Evolutionary conservation across 2,797 vertebrate species (phyloP), one percentile per base, ranked within the genome.

Genomic region (Enoplosus armatus): DNA sequence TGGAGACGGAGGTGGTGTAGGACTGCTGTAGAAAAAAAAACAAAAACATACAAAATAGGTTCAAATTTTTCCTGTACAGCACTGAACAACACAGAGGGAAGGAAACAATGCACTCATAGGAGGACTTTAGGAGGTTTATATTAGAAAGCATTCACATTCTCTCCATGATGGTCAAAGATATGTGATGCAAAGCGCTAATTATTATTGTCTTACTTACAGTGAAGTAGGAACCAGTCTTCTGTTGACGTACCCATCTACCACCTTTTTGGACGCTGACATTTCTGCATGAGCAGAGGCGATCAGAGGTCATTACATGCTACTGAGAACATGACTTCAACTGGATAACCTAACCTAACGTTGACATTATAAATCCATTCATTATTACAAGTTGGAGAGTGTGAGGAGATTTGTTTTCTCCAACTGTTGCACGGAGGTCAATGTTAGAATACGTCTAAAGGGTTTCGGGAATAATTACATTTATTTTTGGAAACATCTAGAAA

Each of bases 1-100:
- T n/a, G 92, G 90, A 55, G 90, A 92, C 0, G 83, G 43, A 41
- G 88, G 89, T 6, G 90, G 87, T 0, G 87, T 85, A 0, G 74
- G 75, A 24, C 50, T 15, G 0, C 88, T 91, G 84, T 15, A 22
- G 12, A 26, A 18, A n/a, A 37, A 7, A 5, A 15, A n/a, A 15
- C 58, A 15, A n/a, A 31, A 20, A 29, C 4, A 7, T 5, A 11
- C n/a, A n/a, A 18, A 64, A 41, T 1, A 22, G 24, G 16, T 16
- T n/a, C 3, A n/a, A 14, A 5, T 1, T 47, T 8, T 2, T 64
- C 7, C 27, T 50, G 14, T 43, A 14, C 35, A 41, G 9, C 56
- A 48, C 9, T 20, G 0, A 71, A 63, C 27, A 0, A 24, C 3
- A 41, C 3, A 24, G 27, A 20, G 29, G 18, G 43, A 35, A 35